Base-by-base conservation (phyloP, 2,113 vertebrate genomes). In the Baryphthengus martii region DNA sequence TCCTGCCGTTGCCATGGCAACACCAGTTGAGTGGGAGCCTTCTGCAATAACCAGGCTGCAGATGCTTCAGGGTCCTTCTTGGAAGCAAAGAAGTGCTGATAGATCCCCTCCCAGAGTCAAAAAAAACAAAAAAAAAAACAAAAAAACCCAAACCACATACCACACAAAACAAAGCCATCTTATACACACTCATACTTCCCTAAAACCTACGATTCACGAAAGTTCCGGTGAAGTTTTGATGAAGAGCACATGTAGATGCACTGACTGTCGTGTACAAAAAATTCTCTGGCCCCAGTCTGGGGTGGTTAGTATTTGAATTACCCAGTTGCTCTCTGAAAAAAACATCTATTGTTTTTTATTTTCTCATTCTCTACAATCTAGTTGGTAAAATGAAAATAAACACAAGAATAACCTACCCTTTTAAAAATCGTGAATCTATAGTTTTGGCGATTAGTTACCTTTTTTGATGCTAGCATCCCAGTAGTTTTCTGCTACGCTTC, bases 1-100 rank as follows among this genome's bases (percentile, higher is more conserved):
- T 40, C 72, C 74, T 6, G 37, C 70, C 8, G 79, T 95, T 74
- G 66, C 94, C 91, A 93, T 88, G 91, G 84, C 37, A 33, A 93
- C 83, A 37, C 33, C 37, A 29, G 81, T 59, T 40, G 81, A 89
- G 52, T 68, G 15, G 58, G 52, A 66, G 45, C 37, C 4, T 33
- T 62, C 10, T 9, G 16, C 73, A 91, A 25, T 9, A 65, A 47
- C 62, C 74, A 31, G 74, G 39, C 84, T 72, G 53, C 5, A 4
- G 44, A 68, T 42, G 42, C 47, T 33, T 47, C 3, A 1, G 0
- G 11, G 33, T 20, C 63, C 29, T 52, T 75, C 40, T 12, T 5
- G 0, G 26, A 65, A 49, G 50, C 50, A 52, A 52, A 20, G 20
- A 21, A 31, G 50, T 0, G 6, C n/a, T 4, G 18, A 40, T 7